A percentile compares a stretch with the other conserved stretches of the same genome.
phyloP scores from a whole-genome alignment of 2,888 invertebrate genomes.

The Habrosyne pyritoides region DNA sequence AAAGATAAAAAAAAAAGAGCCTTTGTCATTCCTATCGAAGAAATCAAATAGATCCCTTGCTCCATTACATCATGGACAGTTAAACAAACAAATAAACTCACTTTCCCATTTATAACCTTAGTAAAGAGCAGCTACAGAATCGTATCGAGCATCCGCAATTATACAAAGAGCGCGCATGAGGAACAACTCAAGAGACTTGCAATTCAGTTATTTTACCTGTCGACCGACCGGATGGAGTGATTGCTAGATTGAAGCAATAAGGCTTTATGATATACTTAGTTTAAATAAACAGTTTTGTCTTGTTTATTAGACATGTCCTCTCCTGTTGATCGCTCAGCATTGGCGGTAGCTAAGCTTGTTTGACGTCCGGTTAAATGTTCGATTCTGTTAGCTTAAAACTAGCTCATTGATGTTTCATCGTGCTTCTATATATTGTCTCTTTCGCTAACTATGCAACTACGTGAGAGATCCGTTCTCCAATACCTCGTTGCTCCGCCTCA shows the following conservation, averaged over 20 bases:
- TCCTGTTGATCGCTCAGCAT: neutral
- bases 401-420: too few relatives aligned
- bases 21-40: too few relatives aligned
- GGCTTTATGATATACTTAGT: constrained; percentile 1
- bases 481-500: too few relatives aligned
- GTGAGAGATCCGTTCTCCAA: too few relatives aligned
- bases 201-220: neutral
- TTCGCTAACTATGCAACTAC: too few relatives aligned
- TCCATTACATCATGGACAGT: too few relatives aligned
- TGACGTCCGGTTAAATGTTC: neutral
- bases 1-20: too few relatives aligned
- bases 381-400: neutral
- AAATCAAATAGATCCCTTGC: too few relatives aligned
- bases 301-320: constrained; percentile 1
- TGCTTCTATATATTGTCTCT: too few relatives aligned
- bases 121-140: neutral
- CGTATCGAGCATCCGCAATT: neutral
- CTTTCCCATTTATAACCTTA: too few relatives aligned
- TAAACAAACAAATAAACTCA: too few relatives aligned
- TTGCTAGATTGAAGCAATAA: constrained; percentile 2
- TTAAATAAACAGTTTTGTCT: constrained; percentile 2
- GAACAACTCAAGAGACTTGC: neutral
- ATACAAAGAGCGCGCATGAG: neutral
- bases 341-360: neutral
- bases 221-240: neutral